Conservation (phyloP, 2,797 vertebrate species). For the Chaetophractus vellerosus region DNA sequence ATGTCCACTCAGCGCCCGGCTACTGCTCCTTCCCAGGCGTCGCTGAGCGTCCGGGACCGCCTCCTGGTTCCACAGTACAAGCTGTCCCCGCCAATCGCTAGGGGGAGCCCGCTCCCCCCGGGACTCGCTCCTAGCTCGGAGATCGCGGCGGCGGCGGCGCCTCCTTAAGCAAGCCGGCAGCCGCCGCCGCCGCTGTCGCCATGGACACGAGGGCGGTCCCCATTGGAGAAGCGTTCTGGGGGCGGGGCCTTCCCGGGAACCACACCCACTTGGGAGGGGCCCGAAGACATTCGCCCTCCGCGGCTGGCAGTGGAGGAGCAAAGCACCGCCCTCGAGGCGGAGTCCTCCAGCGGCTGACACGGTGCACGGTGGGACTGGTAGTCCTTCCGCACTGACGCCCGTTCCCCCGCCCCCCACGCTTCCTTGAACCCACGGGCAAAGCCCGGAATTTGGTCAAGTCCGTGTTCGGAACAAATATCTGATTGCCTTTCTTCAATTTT, state of each 20-base stretch:
- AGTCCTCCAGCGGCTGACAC: neutral
- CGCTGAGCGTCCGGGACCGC: slow-evolving; percentile 6
- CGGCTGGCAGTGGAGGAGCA: accelerated
- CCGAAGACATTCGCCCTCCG: accelerated
- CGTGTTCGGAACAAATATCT: neutral
- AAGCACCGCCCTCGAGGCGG: accelerated
- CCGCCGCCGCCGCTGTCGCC: slow-evolving; percentile 66
- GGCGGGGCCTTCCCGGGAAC: slow-evolving; percentile 33
- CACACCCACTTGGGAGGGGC: neutral
- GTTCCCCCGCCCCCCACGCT: neutral
- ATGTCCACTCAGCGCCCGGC: neutral
- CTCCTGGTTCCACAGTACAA: slow-evolving; percentile 44
- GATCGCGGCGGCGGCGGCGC: slow-evolving; percentile 10
- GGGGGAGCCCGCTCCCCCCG: slow-evolving; percentile 61
- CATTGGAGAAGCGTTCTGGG: slow-evolving; percentile 55
- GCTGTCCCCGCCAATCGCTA: slow-evolving; percentile 6
- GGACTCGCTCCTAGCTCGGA: neutral
- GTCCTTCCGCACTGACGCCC: neutral
- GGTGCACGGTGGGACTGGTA: neutral
- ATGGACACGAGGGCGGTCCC: slow-evolving; percentile 67
- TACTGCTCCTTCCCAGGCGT: slow-evolving; percentile 11
- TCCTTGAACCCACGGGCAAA: neutral
- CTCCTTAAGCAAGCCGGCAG: neutral
- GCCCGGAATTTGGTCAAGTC: neutral
- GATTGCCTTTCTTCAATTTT: neutral